Evolutionary conservation across 1,140 invertebrate genomes (phyloP), one percentile per base, ranked within the genome.

Genomic region (Lasaia peninsularis): DNA sequence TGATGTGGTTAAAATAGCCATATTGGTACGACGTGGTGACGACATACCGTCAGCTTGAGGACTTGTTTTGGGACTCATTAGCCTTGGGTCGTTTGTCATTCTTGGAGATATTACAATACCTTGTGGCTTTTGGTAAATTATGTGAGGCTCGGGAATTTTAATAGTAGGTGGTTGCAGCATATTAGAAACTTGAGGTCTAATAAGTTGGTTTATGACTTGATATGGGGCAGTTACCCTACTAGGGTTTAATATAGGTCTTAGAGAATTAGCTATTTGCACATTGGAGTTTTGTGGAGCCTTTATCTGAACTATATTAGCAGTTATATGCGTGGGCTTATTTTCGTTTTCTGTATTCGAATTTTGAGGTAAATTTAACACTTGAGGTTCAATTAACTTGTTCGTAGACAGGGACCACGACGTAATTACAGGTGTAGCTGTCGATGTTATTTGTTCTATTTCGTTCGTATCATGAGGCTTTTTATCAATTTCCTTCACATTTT

Each of bases 91-190:
- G 59, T 58, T 75, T 20, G 74, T 57, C 56, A 85, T 81, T 66
- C 87, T 70, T 16, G 90, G 90, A 14, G 90, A 92, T 58, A 91
- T 81, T 10, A 91, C 86, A 58, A 91, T 85, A 1, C 87, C 77
- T 52, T 81, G 80, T 51, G 77, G 88, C 58, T 89, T 89, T 69
- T 91, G 91, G 68, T 91, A 90, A 44, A 91, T 73, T 58, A 91
- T 89, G 69, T 92, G 90, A 37, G 78, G 78, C 35, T 92, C 91
- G 11, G 91, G 91, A 71, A 92, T 92, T 69, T 90, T 91, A 31
- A 92, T 92, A 1, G 90, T 91, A 2, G 91, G 91, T 31, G 91
- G 91, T 65, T 91, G 91, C 75, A 90, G 91, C 75, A 90, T 86
- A 60, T 78, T 85, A 12, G 86, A 69, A 5, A 73, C 62, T 63